A percentile compares a stretch with the other conserved stretches of the same genome.
phyloP scores from a whole-genome alignment of 2,113 vertebrate genomes.

The rabbit (Oryctolagus cuniculus) region mOryCun1.1 NC_091443.1:39525001-39525500 shows the following conservation, averaged over 20 bases:
- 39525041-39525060: slow-evolving; percentile 26
- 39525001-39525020: slow-evolving; percentile 49
- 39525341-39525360: background rate
- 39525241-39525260: background rate
- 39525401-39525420: background rate
- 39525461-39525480: background rate
- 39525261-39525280: slow-evolving; percentile 10
- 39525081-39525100: background rate
- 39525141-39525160: slow-evolving; percentile 19
- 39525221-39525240: slow-evolving; percentile 12
- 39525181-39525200: background rate
- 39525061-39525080: background rate
- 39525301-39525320: background rate
- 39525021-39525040: slow-evolving; percentile 46
- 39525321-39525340: slow-evolving; percentile 1
- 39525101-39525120: background rate
- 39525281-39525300: background rate
- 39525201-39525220: background rate
- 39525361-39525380: slow-evolving; percentile 18
- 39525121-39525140: background rate
- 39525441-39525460: slow-evolving; percentile 8
- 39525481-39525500: background rate
- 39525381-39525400: slow-evolving; percentile 9
- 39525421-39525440: background rate
- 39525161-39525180: slow-evolving; percentile 20